Evolutionary conservation across 2,888 invertebrate species (phyloP).

Genomic region (Zygogramma bicolorata): DNA sequence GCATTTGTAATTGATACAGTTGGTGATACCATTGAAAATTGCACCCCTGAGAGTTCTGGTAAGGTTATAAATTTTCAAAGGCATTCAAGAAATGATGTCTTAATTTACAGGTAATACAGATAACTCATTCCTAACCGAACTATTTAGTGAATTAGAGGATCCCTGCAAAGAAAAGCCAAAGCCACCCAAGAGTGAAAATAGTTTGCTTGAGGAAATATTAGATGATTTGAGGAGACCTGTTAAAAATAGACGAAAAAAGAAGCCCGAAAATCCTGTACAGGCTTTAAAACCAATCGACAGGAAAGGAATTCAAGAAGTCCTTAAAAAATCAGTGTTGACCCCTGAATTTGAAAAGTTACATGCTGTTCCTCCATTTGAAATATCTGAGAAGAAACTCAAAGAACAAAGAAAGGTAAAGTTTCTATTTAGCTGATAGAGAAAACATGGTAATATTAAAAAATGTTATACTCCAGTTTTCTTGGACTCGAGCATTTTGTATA

Average conservation of each 20-base stretch:
- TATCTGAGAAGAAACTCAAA: conserved; percentile 72
- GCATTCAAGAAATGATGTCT: neutral
- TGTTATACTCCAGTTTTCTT: too few relatives aligned
- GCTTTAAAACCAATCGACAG: conserved; percentile 40
- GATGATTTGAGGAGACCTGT: conserved; percentile 41
- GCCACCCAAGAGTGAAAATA: conserved; percentile 19
- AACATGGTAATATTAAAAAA: too few relatives aligned
- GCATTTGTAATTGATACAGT: conserved; percentile 72
- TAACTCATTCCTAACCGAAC: neutral
- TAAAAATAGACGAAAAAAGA: conserved; percentile 55
- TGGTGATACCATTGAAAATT: conserved; percentile 58
- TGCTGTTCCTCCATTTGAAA: conserved; percentile 71
- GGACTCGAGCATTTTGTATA: too few relatives aligned
- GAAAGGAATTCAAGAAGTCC: conserved; percentile 70
- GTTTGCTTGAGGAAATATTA: conserved; percentile 31
- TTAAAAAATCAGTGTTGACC: conserved; percentile 74
- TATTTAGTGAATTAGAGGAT: conserved; percentile 15
- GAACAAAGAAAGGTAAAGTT: conserved; percentile 70
- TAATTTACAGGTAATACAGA: conserved; percentile 1
- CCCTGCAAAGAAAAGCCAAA: neutral
- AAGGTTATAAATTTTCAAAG: neutral
- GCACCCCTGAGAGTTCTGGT: neutral
- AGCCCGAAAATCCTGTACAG: conserved; percentile 61
- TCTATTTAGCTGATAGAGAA: neutral
- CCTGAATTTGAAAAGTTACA: conserved; percentile 77